A percentile compares a stretch with the other conserved stretches of the same genome.
Conservation (phyloP, 2,797 vertebrate species). For the Notolepis coatsorum region DNA sequence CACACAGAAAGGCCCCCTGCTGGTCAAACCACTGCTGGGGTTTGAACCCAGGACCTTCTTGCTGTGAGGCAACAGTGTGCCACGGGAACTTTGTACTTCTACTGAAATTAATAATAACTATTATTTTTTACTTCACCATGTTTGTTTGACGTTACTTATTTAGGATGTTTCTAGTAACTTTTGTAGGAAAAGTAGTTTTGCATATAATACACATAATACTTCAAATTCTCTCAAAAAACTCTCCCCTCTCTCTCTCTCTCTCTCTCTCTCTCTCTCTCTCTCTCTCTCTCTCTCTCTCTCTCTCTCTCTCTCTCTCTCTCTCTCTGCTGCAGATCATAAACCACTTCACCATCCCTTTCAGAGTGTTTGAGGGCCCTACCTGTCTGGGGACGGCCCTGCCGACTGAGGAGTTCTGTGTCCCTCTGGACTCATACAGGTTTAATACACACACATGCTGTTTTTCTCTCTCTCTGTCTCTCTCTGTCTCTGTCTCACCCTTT, state of each 20-base stretch:
- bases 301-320: neutral
- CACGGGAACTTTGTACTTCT: too few species aligned
- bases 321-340: slow-evolving; percentile 87
- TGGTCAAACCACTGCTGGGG: too few species aligned
- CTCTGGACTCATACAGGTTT: slow-evolving; percentile 93
- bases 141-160: too few species aligned
- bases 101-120: too few species aligned
- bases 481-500: neutral
- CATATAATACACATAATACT: too few species aligned
- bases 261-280: neutral
- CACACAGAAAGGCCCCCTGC: too few species aligned
- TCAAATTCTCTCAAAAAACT: neutral
- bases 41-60: too few species aligned
- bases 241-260: neutral
- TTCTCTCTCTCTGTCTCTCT: neutral
- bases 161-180: too few species aligned
- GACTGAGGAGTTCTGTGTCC: slow-evolving; percentile 92
- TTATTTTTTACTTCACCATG: too few species aligned
- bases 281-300: neutral
- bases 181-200: too few species aligned
- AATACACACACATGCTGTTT: neutral
- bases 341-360: slow-evolving; percentile 92
- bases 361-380: slow-evolving; percentile 87
- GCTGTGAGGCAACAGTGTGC: too few species aligned
- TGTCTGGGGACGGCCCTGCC: slow-evolving; percentile 88